Evolutionary conservation across 2,797 vertebrate genomes (phyloP), one percentile per base, ranked within the genome.

Genomic region (Heterohyrax brucei): DNA sequence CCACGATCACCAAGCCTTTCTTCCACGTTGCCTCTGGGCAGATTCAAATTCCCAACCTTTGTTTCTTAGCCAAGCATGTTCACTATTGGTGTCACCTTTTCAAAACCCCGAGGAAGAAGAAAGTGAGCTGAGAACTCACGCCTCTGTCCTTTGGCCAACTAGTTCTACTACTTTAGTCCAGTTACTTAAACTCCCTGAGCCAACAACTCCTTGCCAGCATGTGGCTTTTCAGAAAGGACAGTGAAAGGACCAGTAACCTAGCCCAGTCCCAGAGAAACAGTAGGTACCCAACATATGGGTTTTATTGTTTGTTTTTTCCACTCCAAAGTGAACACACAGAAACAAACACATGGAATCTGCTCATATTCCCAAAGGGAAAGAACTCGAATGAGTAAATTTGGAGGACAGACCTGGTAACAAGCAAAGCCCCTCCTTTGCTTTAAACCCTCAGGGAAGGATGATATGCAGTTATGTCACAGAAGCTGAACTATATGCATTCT

Each of bases 241-340:
- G 50, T n/a, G 22, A 81, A 93, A 90, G 46, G 77, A 30, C 92
- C 78, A 90, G 81, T 24, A 85, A 44, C 16, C 22, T 87, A 84
- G 72, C 76, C 22, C 22, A 61, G 68, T 62, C 33, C 24, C 50
- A 33, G 22, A 96, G 10, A 83, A 79, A 70, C 7, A 62, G 7
- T 8, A 59, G n/a, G 30, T 84, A 7, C 26, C 85, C 26, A 18
- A 18, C 19, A 68, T 12, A 18, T 12, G 50, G 13, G 18, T 33
- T 18, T 21, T 81, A 64, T 50, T 72, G 70, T 5, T n/a, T 33
- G 30, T 44, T 2, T 73, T 19, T 39, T 73, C 24, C 24, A 62
- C 66, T 56, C 90, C 86, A 78, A 93, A 68, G 9, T 66, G 75
- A 95, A 91, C 48, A 61, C 10, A 44, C 28, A 59, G 33, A 89